These are phyloP conservation scores for Fragum whitleyi DNA, from an alignment of 2,888 invertebrate genomes.

Conservation along the genomic window DNA sequence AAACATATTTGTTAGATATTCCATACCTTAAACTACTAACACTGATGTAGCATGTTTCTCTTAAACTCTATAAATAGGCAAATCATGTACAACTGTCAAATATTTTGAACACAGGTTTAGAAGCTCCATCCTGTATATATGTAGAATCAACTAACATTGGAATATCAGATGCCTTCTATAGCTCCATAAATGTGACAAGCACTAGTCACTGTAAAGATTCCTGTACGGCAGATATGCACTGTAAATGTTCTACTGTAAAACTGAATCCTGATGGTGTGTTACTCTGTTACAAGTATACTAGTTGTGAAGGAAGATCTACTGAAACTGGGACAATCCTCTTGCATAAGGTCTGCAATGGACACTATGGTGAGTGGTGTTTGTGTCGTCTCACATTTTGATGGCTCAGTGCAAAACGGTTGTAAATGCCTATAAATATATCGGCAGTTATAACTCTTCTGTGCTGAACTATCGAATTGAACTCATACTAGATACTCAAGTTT, in stretches of 20 bases:
- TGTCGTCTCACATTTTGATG: no score
- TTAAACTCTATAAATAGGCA: no score
- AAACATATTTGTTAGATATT: no score
- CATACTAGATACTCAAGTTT: no score
- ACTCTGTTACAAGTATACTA: not conserved
- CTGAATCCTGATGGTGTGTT: not conserved
- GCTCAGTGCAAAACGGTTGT: no score
- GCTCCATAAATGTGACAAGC: constrained; percentile 4
- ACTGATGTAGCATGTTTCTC: no score
- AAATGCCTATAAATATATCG: no score
- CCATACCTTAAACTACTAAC: no score
- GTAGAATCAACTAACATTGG: not conserved
- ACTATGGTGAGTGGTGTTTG: not conserved
- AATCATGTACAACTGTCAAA: no score
- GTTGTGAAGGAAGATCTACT: not conserved
- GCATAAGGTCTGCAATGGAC: constrained; percentile 10
- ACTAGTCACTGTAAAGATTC: constrained; percentile 6
- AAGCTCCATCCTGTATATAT: not conserved
- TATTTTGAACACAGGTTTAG: not conserved
- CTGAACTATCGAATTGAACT: no score
- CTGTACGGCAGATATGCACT: not conserved
- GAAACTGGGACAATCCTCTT: constrained; percentile 9
- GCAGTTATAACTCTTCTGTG: no score
- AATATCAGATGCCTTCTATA: not conserved
- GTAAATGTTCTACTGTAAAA: constrained; percentile 13